Conservation (phyloP, 2,888 invertebrate species). For the Papilio gigon region DNA sequence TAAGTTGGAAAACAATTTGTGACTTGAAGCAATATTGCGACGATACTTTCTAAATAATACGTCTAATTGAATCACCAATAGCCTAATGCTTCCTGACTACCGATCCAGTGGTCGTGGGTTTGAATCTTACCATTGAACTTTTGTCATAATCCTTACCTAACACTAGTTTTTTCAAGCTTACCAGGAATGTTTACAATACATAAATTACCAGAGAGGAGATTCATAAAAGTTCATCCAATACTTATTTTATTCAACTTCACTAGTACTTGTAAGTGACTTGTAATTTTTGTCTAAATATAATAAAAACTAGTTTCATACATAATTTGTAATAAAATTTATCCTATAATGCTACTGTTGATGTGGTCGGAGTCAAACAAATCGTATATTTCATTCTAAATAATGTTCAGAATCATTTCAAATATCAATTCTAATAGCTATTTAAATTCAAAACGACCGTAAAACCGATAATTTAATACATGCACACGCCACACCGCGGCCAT, state of each 20-base stretch:
- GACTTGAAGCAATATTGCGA: background rate
- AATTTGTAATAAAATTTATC: slow-evolving; percentile 12
- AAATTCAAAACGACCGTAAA: slow-evolving; percentile 55
- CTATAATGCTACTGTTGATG: slow-evolving; percentile 11
- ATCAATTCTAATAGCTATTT: slow-evolving; percentile 44
- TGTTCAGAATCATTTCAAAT: slow-evolving; percentile 35
- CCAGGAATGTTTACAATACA: too few relatives aligned
- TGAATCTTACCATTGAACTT: too few relatives aligned
- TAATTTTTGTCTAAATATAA: background rate
- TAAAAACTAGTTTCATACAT: background rate
- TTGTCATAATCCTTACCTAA: too few relatives aligned
- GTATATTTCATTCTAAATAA: slow-evolving; percentile 18
- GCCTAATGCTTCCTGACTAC: too few relatives aligned
- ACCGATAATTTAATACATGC: slow-evolving; percentile 64
- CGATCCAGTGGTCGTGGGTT: too few relatives aligned
- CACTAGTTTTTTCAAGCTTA: too few relatives aligned
- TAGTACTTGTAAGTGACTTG: too few relatives aligned
- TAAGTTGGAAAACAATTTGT: slow-evolving; percentile 18
- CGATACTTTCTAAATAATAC: background rate
- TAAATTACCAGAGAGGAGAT: background rate
- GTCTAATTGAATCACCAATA: too few relatives aligned
- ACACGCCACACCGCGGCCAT: slow-evolving; percentile 62
- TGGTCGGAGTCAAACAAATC: background rate
- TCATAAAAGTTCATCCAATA: background rate
- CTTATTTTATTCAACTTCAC: too few relatives aligned